Conservation (phyloP, 2,888 invertebrate species). For the Sinopyrophorus schimmeli region DNA sequence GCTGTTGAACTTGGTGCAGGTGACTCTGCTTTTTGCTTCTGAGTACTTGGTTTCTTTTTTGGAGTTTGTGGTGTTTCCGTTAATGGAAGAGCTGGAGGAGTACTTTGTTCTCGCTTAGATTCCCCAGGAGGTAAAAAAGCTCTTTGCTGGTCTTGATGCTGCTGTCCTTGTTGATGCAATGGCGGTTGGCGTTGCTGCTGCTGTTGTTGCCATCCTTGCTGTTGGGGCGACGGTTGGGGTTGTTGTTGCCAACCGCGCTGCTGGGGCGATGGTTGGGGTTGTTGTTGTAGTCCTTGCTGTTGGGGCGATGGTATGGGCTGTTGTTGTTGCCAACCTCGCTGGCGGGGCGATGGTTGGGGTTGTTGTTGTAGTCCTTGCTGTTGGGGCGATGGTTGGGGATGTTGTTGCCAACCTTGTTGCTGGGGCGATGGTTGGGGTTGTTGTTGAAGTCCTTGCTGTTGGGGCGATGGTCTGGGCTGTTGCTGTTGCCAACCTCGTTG, state of each 20-base stretch:
- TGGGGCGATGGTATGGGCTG: neutral
- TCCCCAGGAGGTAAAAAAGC: too few species aligned
- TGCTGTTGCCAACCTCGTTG: too few species aligned
- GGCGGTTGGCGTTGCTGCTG: neutral
- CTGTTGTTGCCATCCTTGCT: too few species aligned
- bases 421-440: slow-evolving; percentile 6
- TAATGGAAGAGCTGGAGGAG: too few species aligned
- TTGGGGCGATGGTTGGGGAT: neutral
- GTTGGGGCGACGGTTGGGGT: neutral
- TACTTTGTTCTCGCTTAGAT: too few species aligned
- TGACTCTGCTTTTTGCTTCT: too few species aligned
- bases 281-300: neutral
- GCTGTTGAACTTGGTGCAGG: too few species aligned
- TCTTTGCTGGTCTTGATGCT: neutral
- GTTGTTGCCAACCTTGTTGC: neutral
- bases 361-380: neutral
- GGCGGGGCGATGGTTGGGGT: slow-evolving; percentile 5
- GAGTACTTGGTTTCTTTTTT: too few species aligned
- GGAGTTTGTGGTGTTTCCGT: too few species aligned
- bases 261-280: neutral
- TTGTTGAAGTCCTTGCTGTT: neutral
- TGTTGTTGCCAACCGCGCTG: neutral
- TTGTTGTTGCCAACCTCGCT: neutral
- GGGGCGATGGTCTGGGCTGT: slow-evolving; percentile 4
- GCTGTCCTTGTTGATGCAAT: neutral